Evolutionary conservation across 2,888 invertebrate species (phyloP), one percentile per base, ranked within the genome.

Genomic region (Kuschelorhynchus macadamiae): DNA sequence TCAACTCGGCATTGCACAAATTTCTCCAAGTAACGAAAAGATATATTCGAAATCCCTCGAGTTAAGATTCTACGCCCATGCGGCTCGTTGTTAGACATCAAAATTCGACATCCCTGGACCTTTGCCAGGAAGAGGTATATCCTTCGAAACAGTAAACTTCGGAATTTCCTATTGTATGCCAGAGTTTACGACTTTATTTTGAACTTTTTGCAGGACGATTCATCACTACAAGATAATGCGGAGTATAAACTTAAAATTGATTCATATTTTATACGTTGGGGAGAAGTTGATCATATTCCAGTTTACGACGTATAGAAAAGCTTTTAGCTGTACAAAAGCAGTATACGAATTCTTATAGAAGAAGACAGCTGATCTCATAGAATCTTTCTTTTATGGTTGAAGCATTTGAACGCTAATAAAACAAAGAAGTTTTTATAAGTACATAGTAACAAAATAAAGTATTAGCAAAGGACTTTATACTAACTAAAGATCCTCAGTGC

Each of bases 131-230:
- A 12, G 49, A 44, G 17, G 50, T 25, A 25, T 25, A 25, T 25
- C 17, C 49, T 60, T 14, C 12, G 61, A 61, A 42, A 52, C 52
- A 42, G 8, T 50, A 52, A 52, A 61, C 42, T 52, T 61, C 41
- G 39, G 25, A 44, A 61, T 44, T 52, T 44, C 32, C 61, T 12
- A 50, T 52, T 61, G 52, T 52, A 42, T 16, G 18, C 33, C 17
- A 9, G 16, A 61, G 52, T 61, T 61, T 61, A 61, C 42, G 61
- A 61, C 44, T 61, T 52, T 61, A 52, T 61, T 61, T 61, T 44
- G 20, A 41, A 42, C 25, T 61, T 61, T 52, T 52, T 49, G 39
- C 33, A 44, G 52, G 20, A 61, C 42, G 42, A 61, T 61, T 61
- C 61, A 61, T 52, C 59, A 60, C 59, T 41, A 14, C 14, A 11